Evolutionary conservation across 92 coral and sea anemone species (phyloP), one percentile per base, ranked within the genome.

Genomic region (Porites rus): DNA sequence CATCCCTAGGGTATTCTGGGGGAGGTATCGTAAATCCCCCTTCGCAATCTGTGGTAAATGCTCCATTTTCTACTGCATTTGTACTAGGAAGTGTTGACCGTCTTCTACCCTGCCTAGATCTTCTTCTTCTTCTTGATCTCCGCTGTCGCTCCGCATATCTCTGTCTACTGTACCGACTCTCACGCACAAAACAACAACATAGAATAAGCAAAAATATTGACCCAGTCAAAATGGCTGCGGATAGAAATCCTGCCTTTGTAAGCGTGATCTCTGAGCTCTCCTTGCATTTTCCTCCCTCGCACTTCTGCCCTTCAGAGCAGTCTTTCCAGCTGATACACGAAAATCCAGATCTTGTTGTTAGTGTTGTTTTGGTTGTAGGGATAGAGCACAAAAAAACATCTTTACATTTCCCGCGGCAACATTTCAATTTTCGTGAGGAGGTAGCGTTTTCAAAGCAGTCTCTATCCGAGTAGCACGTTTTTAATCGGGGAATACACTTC

Each of bases 161-260:
- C 51, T 88, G 83, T 10, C 91, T 85, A 14, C 80, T 77, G 63
- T 81, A 80, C 64, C 81, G 90, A n/a, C 93, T 82, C 67, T 92
- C 95, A 51, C 87, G 82, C 13, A 89, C 80, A 64, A 92, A 89
- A 78, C 95, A 89, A 51, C 92, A 92, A 38, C 95, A 92, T 83
- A 92, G 77, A 11, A 92, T 84, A 2, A 88, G 73, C 17, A 92
- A 78, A 84, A 92, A 92, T 5, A 92, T 86, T 22, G 95, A 86
- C 53, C 93, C 93, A 1, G 95, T 92, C 71, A 92, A 52, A 51
- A 92, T 92, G 61, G 95, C 93, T 17, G 95, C 95, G 28, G 95
- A 92, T 14, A 92, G 80, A 78, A 92, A 92, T 13, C 95, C 95
- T 9, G 93, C 95, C 77, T 86, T 90, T 50, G 91, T 85, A 12